phyloP scores from a whole-genome alignment of 2,113 vertebrate genomes.

The Ammodytes marinus region DNA sequence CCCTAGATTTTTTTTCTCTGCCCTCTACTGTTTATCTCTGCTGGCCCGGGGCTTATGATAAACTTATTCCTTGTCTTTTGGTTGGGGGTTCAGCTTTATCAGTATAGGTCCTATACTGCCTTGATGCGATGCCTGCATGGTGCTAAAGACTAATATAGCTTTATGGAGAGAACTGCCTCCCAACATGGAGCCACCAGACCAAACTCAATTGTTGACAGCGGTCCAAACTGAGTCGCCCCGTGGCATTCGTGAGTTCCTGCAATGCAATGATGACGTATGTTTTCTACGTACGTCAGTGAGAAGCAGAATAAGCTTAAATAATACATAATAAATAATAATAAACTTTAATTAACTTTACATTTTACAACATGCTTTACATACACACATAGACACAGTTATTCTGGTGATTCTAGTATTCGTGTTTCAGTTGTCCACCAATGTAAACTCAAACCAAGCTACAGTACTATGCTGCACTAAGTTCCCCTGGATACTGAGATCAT shows the following conservation, averaged over 20 bases:
- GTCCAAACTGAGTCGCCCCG: conserved; percentile 14
- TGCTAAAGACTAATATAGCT: not conserved
- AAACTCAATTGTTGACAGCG: conserved; percentile 5
- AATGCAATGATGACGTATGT: not conserved
- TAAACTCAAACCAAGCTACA: conserved; percentile 9
- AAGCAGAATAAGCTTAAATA: too few relatives aligned
- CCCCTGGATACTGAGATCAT: not conserved
- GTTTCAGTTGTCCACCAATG: not conserved
- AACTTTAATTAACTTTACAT: not conserved
- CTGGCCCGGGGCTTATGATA: not conserved
- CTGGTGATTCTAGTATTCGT: not conserved
- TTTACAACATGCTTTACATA: not conserved
- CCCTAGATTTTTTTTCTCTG: conserved; percentile 23
- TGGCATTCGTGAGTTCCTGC: not conserved
- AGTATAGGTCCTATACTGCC: not conserved
- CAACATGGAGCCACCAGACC: not conserved
- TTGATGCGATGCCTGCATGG: not conserved
- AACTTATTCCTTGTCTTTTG: not conserved
- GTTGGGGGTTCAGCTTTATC: not conserved
- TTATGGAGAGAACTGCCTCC: not conserved
- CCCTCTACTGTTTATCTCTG: conserved; percentile 36
- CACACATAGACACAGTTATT: not conserved
- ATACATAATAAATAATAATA: too few relatives aligned
- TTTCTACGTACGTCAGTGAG: not conserved
- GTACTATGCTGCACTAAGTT: not conserved